Conservation (phyloP, 1,140 invertebrate species). For the Hydropsyche tenuis region DNA sequence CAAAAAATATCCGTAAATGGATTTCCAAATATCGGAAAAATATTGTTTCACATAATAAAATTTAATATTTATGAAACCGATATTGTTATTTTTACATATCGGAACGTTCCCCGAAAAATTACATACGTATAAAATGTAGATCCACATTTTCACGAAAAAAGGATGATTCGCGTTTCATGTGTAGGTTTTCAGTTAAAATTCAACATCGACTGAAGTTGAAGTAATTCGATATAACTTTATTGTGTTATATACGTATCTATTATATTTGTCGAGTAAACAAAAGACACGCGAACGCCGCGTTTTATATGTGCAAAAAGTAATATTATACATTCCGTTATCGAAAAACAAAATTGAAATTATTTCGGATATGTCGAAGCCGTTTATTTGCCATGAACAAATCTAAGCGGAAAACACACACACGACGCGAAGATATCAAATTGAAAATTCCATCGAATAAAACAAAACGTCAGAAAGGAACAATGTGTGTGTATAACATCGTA, state of each 20-base stretch:
- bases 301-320: neutral
- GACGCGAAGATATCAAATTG: neutral
- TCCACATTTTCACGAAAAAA: too few species aligned
- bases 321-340: slow-evolving; percentile 10
- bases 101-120: too few species aligned
- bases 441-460: neutral
- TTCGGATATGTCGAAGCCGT: neutral
- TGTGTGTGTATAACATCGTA: too few species aligned
- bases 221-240: slow-evolving; percentile 13
- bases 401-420: neutral
- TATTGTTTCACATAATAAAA: neutral
- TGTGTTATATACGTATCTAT: neutral
- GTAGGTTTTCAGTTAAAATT: slow-evolving; percentile 11
- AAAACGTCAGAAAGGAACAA: too few species aligned
- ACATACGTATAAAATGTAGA: too few species aligned
- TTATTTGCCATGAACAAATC: neutral
- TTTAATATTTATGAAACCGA: neutral
- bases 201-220: neutral
- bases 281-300: neutral
- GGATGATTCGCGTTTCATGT: neutral
- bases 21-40: neutral
- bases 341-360: slow-evolving; percentile 9
- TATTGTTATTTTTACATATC: neutral
- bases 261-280: slow-evolving; percentile 8
- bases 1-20: too few species aligned